Base-by-base conservation (phyloP, 1,140 invertebrate species). In the Schmidtea mediterranea region DNA sequence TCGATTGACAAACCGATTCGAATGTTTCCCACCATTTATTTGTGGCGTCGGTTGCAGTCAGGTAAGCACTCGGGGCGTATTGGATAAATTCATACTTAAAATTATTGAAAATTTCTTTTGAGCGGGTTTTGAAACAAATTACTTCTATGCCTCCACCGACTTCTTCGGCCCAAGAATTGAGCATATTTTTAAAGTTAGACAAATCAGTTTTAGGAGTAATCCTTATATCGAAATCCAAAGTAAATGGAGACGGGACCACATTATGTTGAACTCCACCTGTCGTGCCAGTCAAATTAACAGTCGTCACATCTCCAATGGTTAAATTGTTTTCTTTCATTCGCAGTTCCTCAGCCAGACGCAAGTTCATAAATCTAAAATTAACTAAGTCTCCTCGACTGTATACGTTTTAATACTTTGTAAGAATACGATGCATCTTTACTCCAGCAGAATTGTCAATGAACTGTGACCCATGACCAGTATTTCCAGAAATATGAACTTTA, bases 201-300 rank as follows among this genome's bases (percentile, higher is more conserved):
- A 77, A 71, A 60, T 82, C 70, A 2, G 74, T 70, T 6, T 74
- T 71, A 0, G 78, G 69, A 0, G 81, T 73, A 3, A 89, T 59
- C 1, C 86, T 72, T 24, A 82, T 68, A 62, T 92, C 84, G 59
- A 89, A 82, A 16, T 69, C 60, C 60, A 48, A 41, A 54, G 64
- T 69, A 21, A 90, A 59, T 56, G 78, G 72, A 40, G 76, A 74
- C 1, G 87, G 87, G 45, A 92, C 72, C 2, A 92, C 82, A 66
- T 94, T 94, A 15, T 73, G 68, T 63, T 89, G 83, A 1, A 87
- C 74, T 13, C 86, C 86, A 49, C 84, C 84, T 63, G 71, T 65
- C 47, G 86, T 49, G 60, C 74, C 74, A 0, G 81, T 90, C 48
- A 89, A 66, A 69, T 92, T 92, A 0, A 87, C 64, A 2, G 80